Base-by-base conservation (phyloP, 2,113 vertebrate genomes). In the Salvelinus sp. region DNA sequence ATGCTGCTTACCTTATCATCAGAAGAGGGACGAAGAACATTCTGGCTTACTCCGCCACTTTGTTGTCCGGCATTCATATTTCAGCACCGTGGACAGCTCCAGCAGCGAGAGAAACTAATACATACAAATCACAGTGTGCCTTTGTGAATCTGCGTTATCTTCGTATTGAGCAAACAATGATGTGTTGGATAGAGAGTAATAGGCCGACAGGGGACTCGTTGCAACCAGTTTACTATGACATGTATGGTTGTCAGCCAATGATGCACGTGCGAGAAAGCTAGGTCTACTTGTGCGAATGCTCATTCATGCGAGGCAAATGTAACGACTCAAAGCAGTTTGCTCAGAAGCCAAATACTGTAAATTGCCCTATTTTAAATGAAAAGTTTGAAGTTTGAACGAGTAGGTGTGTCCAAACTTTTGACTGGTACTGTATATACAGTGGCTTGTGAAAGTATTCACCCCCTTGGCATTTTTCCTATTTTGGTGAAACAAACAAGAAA, bases 31-130 rank as follows among this genome's bases (percentile, higher is more conserved):
- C 86, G 77, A 38, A 85, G 82, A 2, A 48, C 77, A 62, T 82
- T 86, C 79, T 88, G 88, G 69, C 73, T 87, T 0, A 83, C 90
- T 72, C 87, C 87, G 1, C 88, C 88, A 77, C 86, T 90, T n/a
- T 90, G 90, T 33, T 33, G 30, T 33, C 30, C 30, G 6, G 7
- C 38, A 76, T 90, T 90, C 90, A 90, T 91, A 82, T n/a, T 87
- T 82, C 85, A 81, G 70, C 74, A 74, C 86, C 33, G 20, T 9
- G 86, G 79, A 82, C 47, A 87, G 86, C 74, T 86, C 85, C 80
- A 44, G n/a, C 0, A n/a, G 6, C 4, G 16, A 25, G 3, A 27
- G 16, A 28, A 27, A 6, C 44, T 7, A 44, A 44, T 44, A 10
- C 7, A 44, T 44, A 44, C 38, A 33, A 67, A 69, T 69, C 30